phyloP scores from a whole-genome alignment of 1,140 invertebrate species.

The Camponotus floridanus region DNA sequence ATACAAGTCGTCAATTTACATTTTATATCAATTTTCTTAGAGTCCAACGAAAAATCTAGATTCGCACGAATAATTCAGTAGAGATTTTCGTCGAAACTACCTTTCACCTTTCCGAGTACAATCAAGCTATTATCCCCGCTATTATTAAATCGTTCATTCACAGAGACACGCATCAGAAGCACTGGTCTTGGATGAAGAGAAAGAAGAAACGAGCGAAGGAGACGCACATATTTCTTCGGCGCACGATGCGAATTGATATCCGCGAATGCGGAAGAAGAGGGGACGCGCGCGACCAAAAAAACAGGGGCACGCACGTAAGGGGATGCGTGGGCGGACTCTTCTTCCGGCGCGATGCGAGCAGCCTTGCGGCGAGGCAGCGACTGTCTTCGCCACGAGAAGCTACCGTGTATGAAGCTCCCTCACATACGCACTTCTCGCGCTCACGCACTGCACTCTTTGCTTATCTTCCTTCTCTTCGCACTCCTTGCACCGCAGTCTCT shows the following conservation, averaged over 20 bases:
- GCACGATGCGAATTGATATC: neutral
- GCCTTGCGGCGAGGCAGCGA: constrained; percentile 76
- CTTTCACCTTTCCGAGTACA: neutral
- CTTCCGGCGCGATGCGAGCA: constrained; percentile 77
- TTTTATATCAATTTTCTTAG: neutral
- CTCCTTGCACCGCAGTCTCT: neutral
- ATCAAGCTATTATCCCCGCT: neutral
- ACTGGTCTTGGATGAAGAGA: neutral
- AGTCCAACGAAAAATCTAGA: constrained; percentile 38
- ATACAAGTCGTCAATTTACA: neutral
- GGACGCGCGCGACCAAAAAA: constrained; percentile 50
- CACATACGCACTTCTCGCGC: constrained; percentile 70
- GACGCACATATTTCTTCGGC: neutral
- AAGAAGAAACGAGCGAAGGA: neutral
- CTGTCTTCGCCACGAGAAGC: constrained; percentile 80
- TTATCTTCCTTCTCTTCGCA: constrained; percentile 23
- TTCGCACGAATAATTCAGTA: too few species aligned
- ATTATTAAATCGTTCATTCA: neutral
- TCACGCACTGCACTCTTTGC: constrained; percentile 73
- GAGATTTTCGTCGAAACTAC: neutral
- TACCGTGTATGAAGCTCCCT: constrained; percentile 71
- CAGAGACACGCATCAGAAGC: neutral
- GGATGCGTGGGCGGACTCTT: constrained; percentile 43
- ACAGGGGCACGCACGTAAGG: constrained; percentile 32
- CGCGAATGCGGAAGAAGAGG: constrained; percentile 26